A percentile compares a stretch with the other conserved stretches of the same genome.
These are phyloP conservation scores for Lutra lutra DNA, from an alignment of 2,797 vertebrate genomes.

Conservation along the genomic window DNA sequence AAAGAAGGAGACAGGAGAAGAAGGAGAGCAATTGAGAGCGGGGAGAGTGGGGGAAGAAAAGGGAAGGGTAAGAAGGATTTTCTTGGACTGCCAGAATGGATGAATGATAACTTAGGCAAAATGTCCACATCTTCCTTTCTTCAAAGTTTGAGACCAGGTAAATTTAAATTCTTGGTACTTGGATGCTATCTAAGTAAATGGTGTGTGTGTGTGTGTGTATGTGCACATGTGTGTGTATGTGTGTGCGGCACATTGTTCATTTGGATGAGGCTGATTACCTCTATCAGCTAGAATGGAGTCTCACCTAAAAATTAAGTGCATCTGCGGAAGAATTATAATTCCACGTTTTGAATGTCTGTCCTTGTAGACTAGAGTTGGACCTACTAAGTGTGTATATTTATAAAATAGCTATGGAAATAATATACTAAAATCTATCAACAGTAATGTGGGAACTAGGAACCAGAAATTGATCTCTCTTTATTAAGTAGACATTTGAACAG, in stretches of 20 bases:
- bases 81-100: neutral
- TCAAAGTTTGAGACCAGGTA: neutral
- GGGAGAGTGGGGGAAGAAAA: neutral
- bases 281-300: neutral
- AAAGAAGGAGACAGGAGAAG: neutral
- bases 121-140: neutral
- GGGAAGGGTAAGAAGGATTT: neutral
- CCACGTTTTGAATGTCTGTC: neutral
- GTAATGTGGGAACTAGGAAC: neutral
- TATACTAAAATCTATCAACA: neutral
- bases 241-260: neutral
- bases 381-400: neutral
- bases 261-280: neutral
- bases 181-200: neutral
- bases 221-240: neutral
- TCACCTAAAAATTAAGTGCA: neutral
- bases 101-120: neutral
- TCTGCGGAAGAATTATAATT: neutral
- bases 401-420: neutral
- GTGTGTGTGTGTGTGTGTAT: neutral
- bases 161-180: neutral
- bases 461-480: neutral
- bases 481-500: neutral
- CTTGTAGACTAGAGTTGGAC: neutral
- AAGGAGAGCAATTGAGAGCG: neutral